Base-by-base conservation (phyloP, 2,888 invertebrate genomes). In the Caenorhabditis japonica region DNA sequence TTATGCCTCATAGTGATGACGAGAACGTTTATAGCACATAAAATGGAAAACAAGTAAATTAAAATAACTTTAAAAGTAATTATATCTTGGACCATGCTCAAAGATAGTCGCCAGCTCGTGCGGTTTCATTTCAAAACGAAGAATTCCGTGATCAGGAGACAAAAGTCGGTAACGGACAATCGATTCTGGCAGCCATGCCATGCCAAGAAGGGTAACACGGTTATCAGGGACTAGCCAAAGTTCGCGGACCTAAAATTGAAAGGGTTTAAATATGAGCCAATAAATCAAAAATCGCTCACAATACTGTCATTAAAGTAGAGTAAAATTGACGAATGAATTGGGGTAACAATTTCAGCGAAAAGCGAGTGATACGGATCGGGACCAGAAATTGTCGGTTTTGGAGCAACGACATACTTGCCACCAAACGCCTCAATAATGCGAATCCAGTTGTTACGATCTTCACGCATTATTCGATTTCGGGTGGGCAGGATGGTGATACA, bases 151-250 rank as follows among this genome's bases (percentile, higher is more conserved):
- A 33, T 33, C 12, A 1, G 33, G 33, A 17, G 21, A 12, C 7
- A 47, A 7, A 13, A 47, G 33, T 15, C 13, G 17, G 21, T 51
- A 51, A 8, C 51, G 34, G 23, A 51, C 51, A 36, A 51, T 51
- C 8, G 51, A 51, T n/a, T 51, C 23, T 15, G 36, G 36, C 21
- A 51, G 36, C 36, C 51, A 51, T 51, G 23, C 51, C 36, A 51
- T 36, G 3, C 51, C 51, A 13, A 51, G 21, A n/a, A 51, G 17
- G 13, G 51, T 36, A n/a, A 51, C 38, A 7, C 23, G 15, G 23
- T 36, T 51, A 2, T 41, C 27, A 19, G 19, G 15, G 21, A 36
- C 39, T 10, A 25, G 38, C 52, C 38, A 51, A 13, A 23, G 36
- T 36, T 51, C 51, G 13, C 21, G 12, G 36, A 36, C 13, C 36